Evolutionary conservation across 2,888 invertebrate species (phyloP).

Genomic region (Biston betularia): DNA sequence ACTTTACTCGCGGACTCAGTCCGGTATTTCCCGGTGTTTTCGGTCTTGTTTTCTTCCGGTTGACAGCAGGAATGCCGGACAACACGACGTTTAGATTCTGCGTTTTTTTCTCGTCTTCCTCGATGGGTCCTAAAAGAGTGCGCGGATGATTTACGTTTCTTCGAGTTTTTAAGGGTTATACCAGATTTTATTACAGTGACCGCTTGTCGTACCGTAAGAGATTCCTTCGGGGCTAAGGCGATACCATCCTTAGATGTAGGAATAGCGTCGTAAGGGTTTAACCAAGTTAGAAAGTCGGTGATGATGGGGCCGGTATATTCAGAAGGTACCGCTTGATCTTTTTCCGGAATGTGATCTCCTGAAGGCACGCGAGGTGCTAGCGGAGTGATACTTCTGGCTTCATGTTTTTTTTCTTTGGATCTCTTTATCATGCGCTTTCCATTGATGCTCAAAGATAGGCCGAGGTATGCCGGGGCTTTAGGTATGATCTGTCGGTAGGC

Average conservation of each 20-base stretch:
- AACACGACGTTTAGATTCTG: slow-evolving; percentile 73
- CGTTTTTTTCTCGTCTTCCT: slow-evolving; percentile 80
- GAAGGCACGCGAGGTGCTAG: slow-evolving; percentile 62
- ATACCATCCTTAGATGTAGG: slow-evolving; percentile 75
- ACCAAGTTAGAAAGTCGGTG: slow-evolving; percentile 88
- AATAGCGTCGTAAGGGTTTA: slow-evolving; percentile 83
- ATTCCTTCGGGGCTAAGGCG: slow-evolving; percentile 66
- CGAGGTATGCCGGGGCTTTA: slow-evolving; percentile 92
- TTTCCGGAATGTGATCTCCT: slow-evolving; percentile 58
- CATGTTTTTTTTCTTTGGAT: slow-evolving; percentile 71
- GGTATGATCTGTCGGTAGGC: slow-evolving; percentile 92
- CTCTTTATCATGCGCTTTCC: slow-evolving; percentile 87
- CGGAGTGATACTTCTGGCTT: slow-evolving; percentile 68
- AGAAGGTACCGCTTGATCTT: slow-evolving; percentile 71
- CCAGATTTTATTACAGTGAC: slow-evolving; percentile 80
- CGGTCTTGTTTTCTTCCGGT: slow-evolving; percentile 58
- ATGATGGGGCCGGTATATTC: slow-evolving; percentile 89
- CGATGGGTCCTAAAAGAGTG: slow-evolving; percentile 81
- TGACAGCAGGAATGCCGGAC: slow-evolving; percentile 78
- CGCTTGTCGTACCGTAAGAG: slow-evolving; percentile 82
- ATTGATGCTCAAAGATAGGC: slow-evolving; percentile 89
- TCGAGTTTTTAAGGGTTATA: slow-evolving; percentile 69
- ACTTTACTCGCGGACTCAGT: slow-evolving; percentile 78
- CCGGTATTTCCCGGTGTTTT: slow-evolving; percentile 66
- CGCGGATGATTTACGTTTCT: slow-evolving; percentile 83